phyloP scores from a whole-genome alignment of 2,888 invertebrate genomes.

The Acholoe squamosa region DNA sequence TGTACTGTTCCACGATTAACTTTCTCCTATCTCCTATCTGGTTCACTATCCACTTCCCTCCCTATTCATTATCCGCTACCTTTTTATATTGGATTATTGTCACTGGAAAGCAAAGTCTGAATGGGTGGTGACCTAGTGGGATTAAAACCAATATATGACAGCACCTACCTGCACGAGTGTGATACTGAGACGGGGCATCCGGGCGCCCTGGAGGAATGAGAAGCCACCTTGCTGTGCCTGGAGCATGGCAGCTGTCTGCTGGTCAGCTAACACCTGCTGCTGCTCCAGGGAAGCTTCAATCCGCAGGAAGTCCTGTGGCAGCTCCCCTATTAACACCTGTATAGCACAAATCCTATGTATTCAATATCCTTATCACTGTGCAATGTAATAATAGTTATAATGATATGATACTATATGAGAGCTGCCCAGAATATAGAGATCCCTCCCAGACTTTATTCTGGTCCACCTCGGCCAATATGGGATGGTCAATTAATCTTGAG shows the following conservation, averaged over 20 bases:
- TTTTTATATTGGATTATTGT: background rate
- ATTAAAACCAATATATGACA: background rate
- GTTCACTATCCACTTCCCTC: no score
- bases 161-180: slow-evolving; percentile 90
- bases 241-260: slow-evolving; percentile 86
- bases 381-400: no score
- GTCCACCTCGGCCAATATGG: no score
- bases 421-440: no score
- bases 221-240: slow-evolving; percentile 81
- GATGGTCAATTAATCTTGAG: no score
- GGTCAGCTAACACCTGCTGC: slow-evolving; percentile 90
- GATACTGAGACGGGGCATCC: slow-evolving; percentile 88
- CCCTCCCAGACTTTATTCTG: no score
- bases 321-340: slow-evolving; percentile 89
- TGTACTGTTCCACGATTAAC: no score
- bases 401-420: no score
- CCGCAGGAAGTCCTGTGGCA: slow-evolving; percentile 91
- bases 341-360: no score
- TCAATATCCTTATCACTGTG: no score
- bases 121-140: background rate
- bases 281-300: slow-evolving; percentile 83
- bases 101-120: no score
- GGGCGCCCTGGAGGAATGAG: slow-evolving; percentile 59
- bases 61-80: background rate
- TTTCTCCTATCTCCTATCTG: no score